These are phyloP conservation scores for Kradibia gibbosae DNA, from an alignment of 1,140 invertebrate species.

Conservation along the genomic window DNA sequence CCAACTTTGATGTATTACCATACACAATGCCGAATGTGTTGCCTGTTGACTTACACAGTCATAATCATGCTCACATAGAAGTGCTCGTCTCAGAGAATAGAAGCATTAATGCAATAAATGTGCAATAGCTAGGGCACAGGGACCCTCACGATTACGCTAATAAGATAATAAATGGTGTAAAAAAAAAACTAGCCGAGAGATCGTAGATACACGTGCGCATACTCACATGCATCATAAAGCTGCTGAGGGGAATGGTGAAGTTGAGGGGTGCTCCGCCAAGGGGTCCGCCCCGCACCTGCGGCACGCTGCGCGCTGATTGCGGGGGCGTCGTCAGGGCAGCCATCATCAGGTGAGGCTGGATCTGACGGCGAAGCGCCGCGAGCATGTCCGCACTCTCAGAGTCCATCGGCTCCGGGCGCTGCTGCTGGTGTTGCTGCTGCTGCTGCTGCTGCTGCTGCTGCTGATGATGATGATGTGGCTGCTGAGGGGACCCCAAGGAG, in stretches of 20 bases:
- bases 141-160: not conserved
- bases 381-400: conserved; percentile 76
- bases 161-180: not conserved
- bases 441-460: conserved; percentile 47
- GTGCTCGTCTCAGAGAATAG: too few species aligned
- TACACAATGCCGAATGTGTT: too few species aligned
- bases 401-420: conserved; percentile 66
- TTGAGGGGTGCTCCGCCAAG: conserved; percentile 61
- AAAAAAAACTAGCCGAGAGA: not conserved
- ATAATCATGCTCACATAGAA: not conserved
- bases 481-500: not conserved
- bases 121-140: not conserved
- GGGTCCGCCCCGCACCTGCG: conserved; percentile 53
- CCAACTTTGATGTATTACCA: too few species aligned
- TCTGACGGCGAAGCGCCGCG: conserved; percentile 76
- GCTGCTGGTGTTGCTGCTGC: not conserved
- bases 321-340: conserved; percentile 68
- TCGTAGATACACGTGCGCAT: not conserved
- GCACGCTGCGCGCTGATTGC: conserved; percentile 8
- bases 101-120: not conserved
- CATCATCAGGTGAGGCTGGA: conserved; percentile 78
- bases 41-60: too few species aligned
- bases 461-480: conserved; percentile 47
- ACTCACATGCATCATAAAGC: conserved; percentile 70
- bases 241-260: conserved; percentile 65